Base-by-base conservation (phyloP, 2,888 invertebrate genomes). In the Platerodrilus igneus region DNA sequence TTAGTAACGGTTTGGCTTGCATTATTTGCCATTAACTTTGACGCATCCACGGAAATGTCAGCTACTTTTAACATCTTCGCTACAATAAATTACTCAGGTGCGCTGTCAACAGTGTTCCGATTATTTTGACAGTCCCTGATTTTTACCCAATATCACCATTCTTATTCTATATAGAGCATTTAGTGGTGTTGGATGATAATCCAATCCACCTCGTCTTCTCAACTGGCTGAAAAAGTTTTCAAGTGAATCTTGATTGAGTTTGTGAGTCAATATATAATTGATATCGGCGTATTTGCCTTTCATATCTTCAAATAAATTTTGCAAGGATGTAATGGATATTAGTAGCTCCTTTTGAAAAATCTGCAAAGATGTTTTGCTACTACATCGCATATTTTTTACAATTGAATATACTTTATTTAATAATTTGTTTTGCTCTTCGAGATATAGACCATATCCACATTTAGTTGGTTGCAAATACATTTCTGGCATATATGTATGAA, bases 131-230 rank as follows among this genome's bases (percentile, higher is more conserved):
- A n/a, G n/a, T 4, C 19, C 18, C 2, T 14, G 21, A 10, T 29
- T 32, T 41, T 52, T 52, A 4, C 52, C 52, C 6, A 55, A 39
- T 21, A 51, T 45, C 10, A 55, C 51, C 41, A 48, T 47, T 8
- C 46, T 30, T 3, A 51, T 15, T 11, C 52, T 23, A 18, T 51
- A 45, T 3, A 55, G 5, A 8, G 48, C 41, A 43, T 50, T 41
- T 16, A 55, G 39, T n/a, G 51, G 44, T 11, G 49, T 27, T n/a
- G 51, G 47, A 37, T 53, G 50, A 29, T 52, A 53, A 29, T 53
- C 41, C 11, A 53, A 34, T 22, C 52, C 52, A 4, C 50, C 50
- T 27, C 37, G 23, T 6, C 37, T 36, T 35, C 48, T 41, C 10
- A 53, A 26, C 28, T 50, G 52, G 21, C 47, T 29, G 23, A 48